These are phyloP conservation scores for Menidia menidia DNA, from an alignment of 2,797 vertebrate genomes.

Conservation along the genomic window DNA sequence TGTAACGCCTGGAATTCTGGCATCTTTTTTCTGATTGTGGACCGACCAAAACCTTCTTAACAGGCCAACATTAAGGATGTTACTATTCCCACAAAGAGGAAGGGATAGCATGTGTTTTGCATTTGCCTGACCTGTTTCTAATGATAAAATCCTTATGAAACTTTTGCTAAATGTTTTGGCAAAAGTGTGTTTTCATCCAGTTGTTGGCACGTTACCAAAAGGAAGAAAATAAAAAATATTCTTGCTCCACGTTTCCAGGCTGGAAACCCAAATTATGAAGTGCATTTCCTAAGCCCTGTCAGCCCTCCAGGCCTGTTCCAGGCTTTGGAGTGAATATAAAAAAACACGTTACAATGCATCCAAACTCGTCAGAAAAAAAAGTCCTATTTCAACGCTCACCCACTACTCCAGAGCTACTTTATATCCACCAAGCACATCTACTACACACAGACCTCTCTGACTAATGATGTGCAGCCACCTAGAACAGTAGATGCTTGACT, in stretches of 20 bases:
- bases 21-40: too few relatives aligned
- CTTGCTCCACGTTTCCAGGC: not conserved
- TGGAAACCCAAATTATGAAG: not conserved
- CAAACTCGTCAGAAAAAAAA: not conserved
- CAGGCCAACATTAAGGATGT: too few relatives aligned
- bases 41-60: too few relatives aligned
- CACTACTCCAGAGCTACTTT: not conserved
- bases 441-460: slow-evolving; percentile 4
- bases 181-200: not conserved
- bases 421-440: slow-evolving; percentile 7
- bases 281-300: not conserved
- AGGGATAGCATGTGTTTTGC: too few relatives aligned
- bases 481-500: not conserved
- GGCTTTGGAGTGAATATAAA: not conserved
- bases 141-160: too few relatives aligned
- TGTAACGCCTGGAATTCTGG: too few relatives aligned
- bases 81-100: too few relatives aligned
- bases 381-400: not conserved
- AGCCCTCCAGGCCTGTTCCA: not conserved
- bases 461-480: slow-evolving; percentile 18
- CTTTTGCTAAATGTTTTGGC: too few relatives aligned
- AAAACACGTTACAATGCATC: not conserved
- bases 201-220: not conserved
- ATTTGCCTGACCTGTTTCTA: too few relatives aligned
- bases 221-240: not conserved